These are phyloP conservation scores for Parnassius orleans DNA, from an alignment of 2,888 invertebrate genomes.

Conservation along the genomic window DNA sequence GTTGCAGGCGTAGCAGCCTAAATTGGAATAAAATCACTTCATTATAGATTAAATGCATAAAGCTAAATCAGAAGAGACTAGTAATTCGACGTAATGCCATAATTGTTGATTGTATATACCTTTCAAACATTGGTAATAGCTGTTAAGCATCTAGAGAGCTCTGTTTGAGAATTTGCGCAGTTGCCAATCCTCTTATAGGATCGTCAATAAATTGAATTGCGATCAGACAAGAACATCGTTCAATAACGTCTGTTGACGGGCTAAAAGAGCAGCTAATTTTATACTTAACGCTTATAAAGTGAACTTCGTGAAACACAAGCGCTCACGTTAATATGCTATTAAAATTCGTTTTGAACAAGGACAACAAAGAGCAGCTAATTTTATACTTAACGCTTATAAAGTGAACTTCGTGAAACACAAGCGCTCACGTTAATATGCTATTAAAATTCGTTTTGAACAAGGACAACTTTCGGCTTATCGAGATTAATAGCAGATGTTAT, in stretches of 20 bases:
- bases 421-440: conserved; percentile 13
- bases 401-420: not conserved
- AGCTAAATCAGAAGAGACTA: too few species aligned
- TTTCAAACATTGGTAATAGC: conserved; percentile 7
- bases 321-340: conserved; percentile 15
- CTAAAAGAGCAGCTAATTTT: conserved; percentile 29
- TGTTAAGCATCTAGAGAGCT: conserved; percentile 17
- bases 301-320: not conserved
- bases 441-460: conserved; percentile 17
- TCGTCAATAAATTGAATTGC: conserved; percentile 47
- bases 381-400: conserved; percentile 21
- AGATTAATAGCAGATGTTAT: conserved; percentile 1
- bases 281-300: conserved; percentile 21
- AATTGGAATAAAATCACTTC: too few species aligned
- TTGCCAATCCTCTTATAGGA: conserved; percentile 44
- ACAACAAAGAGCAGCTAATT: conserved; percentile 30
- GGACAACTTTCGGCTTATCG: conserved; percentile 4
- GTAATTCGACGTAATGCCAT: not conserved
- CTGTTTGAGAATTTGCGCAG: conserved; percentile 32
- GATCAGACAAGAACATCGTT: conserved; percentile 44
- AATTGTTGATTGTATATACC: not conserved
- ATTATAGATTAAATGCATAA: too few species aligned
- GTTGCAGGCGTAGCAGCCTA: too few species aligned
- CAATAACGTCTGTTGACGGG: conserved; percentile 37
- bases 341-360: conserved; percentile 17